Evolutionary conservation across 2,113 vertebrate species (phyloP), one percentile per base, ranked within the genome.

Genomic region (Jacana jacana): DNA sequence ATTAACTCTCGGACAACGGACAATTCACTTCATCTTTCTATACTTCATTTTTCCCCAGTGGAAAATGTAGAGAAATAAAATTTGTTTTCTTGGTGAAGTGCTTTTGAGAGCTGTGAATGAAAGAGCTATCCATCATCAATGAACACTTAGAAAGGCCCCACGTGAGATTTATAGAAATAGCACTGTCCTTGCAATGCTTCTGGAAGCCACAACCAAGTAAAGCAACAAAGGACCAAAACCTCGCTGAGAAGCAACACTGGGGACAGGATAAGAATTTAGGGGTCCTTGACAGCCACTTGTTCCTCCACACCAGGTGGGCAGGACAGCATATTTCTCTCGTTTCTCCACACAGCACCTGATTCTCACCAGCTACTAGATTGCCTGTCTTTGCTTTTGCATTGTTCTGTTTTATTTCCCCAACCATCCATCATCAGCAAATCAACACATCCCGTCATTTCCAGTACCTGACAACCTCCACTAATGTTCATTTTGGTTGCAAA

Each of bases 41-140:
- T 20, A 48, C 42, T 88, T 95, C 46, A 88, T 86, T 95, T 93
- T 83, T n/a, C 85, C 76, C 69, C 1, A 2, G 64, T 88, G 82
- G 11, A 86, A 96, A 94, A 91, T 73, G 39, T 16, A 76, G 72
- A 72, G 39, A 42, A 86, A 83, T 61, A 86, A 87, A 76, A 88
- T 35, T 42, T 88, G 71, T 83, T 93, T 91, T 93, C 79, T 88
- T 86, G 46, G 46, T 90, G 85, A 93, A 86, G 86, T 42, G 52
- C 42, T 91, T 91, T 90, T 81, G 72, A 93, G 80, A 93, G 68
- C 69, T 78, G 42, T 83, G 79, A 88, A 90, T 61, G 51, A 79
- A 89, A 93, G 64, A 83, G 39, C 42, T 90, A 46, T 48, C 33
- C 39, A 78, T 60, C 51, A 65, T 57, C 85, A 83, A 30, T 39